These are phyloP conservation scores for Eptesicus fuscus DNA, from an alignment of 2,113 vertebrate genomes.

Conservation along the genomic window DNA sequence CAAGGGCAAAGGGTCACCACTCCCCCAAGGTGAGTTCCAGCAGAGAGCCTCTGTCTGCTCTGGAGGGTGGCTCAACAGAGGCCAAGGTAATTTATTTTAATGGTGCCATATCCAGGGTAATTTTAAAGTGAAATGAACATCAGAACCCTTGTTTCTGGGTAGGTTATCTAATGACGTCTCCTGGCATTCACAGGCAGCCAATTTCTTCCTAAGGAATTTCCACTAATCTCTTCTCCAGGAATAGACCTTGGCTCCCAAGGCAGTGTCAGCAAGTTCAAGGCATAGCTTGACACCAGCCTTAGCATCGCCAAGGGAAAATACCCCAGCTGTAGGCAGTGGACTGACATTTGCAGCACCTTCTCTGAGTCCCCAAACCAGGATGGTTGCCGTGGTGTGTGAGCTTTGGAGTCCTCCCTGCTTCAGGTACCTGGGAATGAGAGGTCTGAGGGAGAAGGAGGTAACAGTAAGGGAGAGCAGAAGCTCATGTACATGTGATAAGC, in stretches of 20 bases:
- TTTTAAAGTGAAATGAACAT: constrained; percentile 6
- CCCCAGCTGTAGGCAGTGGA: not conserved
- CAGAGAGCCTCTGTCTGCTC: not conserved
- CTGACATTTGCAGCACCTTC: not conserved
- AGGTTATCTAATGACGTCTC: constrained; percentile 12
- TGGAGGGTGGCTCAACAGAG: not conserved
- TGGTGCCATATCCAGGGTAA: not conserved
- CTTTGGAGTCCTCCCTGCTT: not conserved
- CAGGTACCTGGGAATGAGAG: not conserved
- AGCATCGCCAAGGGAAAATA: not conserved
- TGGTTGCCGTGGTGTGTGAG: not conserved
- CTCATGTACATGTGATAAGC: not conserved
- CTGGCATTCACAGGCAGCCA: constrained; percentile 51
- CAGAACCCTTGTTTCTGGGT: constrained; percentile 17
- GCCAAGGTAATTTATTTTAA: not conserved
- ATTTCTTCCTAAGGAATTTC: constrained; percentile 54
- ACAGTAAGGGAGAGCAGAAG: not conserved
- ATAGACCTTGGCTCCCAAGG: constrained; percentile 53
- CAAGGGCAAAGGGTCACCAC: not conserved
- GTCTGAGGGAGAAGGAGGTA: not conserved
- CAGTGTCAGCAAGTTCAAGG: constrained; percentile 44
- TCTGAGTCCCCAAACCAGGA: not conserved
- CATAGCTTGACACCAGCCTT: not conserved
- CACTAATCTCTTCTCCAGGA: constrained; percentile 62
- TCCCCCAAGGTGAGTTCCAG: not conserved